phyloP scores from a whole-genome alignment of 2,113 vertebrate genomes.

The Zeus faber region DNA sequence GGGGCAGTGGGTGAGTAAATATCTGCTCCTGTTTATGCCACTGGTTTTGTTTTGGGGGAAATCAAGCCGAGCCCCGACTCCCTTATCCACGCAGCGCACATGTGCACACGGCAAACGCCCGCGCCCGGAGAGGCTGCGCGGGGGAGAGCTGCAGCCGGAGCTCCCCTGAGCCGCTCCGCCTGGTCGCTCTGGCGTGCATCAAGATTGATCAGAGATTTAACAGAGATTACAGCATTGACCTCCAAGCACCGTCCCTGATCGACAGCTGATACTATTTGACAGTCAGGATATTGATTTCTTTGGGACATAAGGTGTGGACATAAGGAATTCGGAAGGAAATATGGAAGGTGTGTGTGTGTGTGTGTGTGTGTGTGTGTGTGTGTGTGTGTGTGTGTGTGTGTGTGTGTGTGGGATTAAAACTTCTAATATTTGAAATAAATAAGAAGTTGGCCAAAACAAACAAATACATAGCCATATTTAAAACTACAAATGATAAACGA shows the following conservation, averaged over 20 bases:
- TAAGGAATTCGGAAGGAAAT: too few species aligned
- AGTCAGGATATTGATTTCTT: too few species aligned
- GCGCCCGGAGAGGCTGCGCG: constrained; percentile 82
- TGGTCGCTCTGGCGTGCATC: constrained; percentile 97
- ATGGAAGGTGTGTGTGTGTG: constrained; percentile 10
- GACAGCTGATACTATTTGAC: constrained; percentile 82
- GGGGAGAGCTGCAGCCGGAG: constrained; percentile 78
- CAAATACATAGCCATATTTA: too few species aligned
- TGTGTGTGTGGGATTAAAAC: too few species aligned
- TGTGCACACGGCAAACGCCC: constrained; percentile 88
- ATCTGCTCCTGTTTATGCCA: too few species aligned
- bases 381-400: too few species aligned
- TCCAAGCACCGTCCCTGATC: constrained; percentile 81
- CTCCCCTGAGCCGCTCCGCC: constrained; percentile 83
- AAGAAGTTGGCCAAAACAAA: too few species aligned
- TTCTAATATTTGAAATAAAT: too few species aligned
- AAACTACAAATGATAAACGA: too few species aligned
- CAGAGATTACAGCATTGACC: constrained; percentile 71
- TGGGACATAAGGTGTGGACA: too few species aligned
- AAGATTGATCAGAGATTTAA: constrained; percentile 99
- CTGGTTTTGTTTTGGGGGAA: too few species aligned
- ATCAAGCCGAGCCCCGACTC: background rate
- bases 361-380: background rate
- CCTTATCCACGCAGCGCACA: background rate
- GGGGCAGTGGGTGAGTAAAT: too few species aligned